These are phyloP conservation scores for Hirundichthys speculiger DNA, from an alignment of 2,113 vertebrate genomes.

Conservation along the genomic window DNA sequence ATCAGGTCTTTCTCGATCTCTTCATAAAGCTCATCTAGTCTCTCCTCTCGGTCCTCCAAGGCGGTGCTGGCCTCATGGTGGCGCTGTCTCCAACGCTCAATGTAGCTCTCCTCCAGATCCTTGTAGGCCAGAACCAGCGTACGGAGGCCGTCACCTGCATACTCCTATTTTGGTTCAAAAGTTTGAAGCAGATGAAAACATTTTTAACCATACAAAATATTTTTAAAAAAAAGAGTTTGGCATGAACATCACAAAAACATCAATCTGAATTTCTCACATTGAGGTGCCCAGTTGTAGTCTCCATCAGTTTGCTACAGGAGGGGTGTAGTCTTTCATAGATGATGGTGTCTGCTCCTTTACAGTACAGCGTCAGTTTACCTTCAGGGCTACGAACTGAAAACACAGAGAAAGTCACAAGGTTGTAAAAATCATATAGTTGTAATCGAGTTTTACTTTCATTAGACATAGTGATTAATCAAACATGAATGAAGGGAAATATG, in stretches of 20 bases:
- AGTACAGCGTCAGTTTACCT: constrained; percentile 86
- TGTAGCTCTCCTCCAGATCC: constrained; percentile 82
- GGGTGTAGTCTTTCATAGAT: constrained; percentile 87
- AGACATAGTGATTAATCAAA: too few species aligned
- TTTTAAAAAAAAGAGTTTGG: too few species aligned
- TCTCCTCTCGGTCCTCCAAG: constrained; percentile 85
- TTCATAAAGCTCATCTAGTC: constrained; percentile 85
- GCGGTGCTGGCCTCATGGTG: constrained; percentile 85
- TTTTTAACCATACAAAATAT: not conserved
- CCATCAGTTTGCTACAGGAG: constrained; percentile 80
- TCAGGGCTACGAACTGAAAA: constrained; percentile 85
- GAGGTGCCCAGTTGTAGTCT: constrained; percentile 86
- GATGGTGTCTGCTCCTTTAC: constrained; percentile 96
- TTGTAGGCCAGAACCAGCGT: constrained; percentile 91
- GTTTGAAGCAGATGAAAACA: not conserved
- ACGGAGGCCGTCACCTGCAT: constrained; percentile 90
- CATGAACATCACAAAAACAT: not conserved
- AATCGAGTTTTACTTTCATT: too few species aligned
- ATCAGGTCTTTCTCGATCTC: constrained; percentile 91
- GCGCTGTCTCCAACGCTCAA: constrained; percentile 82
- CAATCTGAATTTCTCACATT: constrained; percentile 82
- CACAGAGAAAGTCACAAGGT: not conserved
- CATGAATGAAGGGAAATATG: not conserved
- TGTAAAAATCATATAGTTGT: not conserved
- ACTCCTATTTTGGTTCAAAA: constrained; percentile 83